Evolutionary conservation across 2,888 invertebrate genomes (phyloP).

Genomic region (Steinernema hermaphroditum): DNA sequence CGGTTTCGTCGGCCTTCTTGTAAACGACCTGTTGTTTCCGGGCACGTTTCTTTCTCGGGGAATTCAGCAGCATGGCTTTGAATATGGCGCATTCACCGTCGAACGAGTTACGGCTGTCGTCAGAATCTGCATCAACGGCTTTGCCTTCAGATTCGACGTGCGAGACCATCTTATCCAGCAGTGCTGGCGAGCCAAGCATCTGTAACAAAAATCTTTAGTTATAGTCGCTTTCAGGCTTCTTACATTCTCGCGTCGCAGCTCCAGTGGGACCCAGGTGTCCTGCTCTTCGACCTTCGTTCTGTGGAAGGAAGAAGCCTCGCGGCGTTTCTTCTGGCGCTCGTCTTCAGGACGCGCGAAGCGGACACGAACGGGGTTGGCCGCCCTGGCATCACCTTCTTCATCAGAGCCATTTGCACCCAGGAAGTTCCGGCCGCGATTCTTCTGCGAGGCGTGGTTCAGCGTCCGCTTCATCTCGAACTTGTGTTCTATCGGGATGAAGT

Average conservation of each 20-base stretch:
- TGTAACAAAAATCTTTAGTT: background rate
- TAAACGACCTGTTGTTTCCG: background rate
- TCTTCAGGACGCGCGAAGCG: constrained; percentile 15
- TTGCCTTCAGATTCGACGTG: background rate
- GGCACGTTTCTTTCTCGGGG: background rate
- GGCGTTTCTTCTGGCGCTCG: constrained; percentile 25
- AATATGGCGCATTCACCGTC: background rate
- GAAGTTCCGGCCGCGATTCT: background rate
- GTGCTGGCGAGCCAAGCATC: background rate
- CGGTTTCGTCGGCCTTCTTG: background rate
- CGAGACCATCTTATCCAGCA: background rate
- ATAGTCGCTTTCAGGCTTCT: background rate
- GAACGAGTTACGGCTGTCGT: background rate
- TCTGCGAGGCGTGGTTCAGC: background rate
- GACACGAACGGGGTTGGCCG: constrained; percentile 2
- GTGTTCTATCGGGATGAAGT: constrained; percentile 6
- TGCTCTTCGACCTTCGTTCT: constrained; percentile 20
- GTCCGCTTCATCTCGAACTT: constrained; percentile 20
- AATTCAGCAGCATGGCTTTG: background rate
- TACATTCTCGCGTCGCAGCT: background rate
- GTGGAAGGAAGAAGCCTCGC: constrained; percentile 21
- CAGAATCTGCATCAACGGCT: background rate
- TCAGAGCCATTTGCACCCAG: background rate
- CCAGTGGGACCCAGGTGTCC: constrained; percentile 1
- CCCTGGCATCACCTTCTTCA: background rate